These are phyloP conservation scores for Oreochromis spilurus DNA, from an alignment of 2,113 vertebrate genomes.

Conservation along the genomic window DNA sequence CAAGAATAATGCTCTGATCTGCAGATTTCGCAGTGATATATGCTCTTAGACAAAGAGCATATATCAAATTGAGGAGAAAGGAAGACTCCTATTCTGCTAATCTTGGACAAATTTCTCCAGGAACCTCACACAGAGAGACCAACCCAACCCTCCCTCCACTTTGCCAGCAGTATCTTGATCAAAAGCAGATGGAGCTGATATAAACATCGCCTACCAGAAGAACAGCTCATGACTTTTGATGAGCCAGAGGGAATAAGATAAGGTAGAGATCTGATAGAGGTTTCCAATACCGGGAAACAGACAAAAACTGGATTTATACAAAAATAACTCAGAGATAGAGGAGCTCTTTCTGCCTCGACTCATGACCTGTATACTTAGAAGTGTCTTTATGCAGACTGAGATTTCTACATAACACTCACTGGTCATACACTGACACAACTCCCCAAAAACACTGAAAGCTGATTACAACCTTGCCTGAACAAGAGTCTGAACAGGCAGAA, in stretches of 20 bases:
- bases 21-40: not conserved
- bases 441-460: not conserved
- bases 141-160: not conserved
- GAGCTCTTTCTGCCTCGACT: not conserved
- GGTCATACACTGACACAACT: not conserved
- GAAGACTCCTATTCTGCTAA: not conserved
- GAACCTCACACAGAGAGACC: not conserved
- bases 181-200: slow-evolving; percentile 47
- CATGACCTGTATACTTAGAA: not conserved
- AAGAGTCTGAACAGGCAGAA: slow-evolving; percentile 4
- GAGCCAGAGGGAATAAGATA: slow-evolving; percentile 3
- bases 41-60: not conserved
- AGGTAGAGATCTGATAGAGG: not conserved
- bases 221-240: slow-evolving; percentile 22
- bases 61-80: not conserved
- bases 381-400: not conserved
- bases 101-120: not conserved
- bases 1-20: not conserved
- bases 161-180: slow-evolving; percentile 27
- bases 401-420: not conserved
- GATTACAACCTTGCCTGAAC: slow-evolving; percentile 18
- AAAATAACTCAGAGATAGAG: not conserved
- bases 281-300: not conserved
- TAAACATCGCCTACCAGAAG: slow-evolving; percentile 14
- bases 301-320: not conserved